Evolutionary conservation across 2,888 invertebrate genomes (phyloP).

Genomic region (Pilophorus perplexus): DNA sequence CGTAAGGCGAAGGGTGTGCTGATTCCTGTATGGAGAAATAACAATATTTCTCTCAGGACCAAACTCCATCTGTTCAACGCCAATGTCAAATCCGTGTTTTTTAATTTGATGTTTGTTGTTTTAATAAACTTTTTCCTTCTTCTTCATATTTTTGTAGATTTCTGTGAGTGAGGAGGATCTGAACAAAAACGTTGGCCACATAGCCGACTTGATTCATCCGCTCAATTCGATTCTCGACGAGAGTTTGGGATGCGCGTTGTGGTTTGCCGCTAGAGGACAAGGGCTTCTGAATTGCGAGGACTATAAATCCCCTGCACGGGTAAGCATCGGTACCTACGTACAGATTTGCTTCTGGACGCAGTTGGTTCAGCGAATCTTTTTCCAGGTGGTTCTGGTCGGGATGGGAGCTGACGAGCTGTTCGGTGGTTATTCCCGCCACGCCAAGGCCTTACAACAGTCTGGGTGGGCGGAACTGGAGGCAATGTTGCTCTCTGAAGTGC

Average conservation of each 20-base stretch:
- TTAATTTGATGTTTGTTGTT: too few relatives aligned
- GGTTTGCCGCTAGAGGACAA: constrained; percentile 86
- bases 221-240: constrained; percentile 88
- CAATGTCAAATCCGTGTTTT: too few relatives aligned
- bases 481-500: constrained; percentile 75
- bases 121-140: too few relatives aligned
- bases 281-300: constrained; percentile 53
- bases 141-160: constrained; percentile 53
- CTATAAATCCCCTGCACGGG: constrained; percentile 64
- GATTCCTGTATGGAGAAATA: too few relatives aligned
- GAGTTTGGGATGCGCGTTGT: constrained; percentile 90
- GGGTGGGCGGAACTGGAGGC: constrained; percentile 58
- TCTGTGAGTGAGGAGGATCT: constrained; percentile 70
- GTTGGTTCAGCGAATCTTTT: constrained; percentile 28
- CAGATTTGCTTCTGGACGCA: background rate
- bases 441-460: constrained; percentile 64
- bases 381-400: constrained; percentile 76
- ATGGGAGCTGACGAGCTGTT: constrained; percentile 97
- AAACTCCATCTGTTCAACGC: too few relatives aligned
- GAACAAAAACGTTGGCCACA: constrained; percentile 56
- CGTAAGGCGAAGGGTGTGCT: too few relatives aligned
- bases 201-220: constrained; percentile 81
- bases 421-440: constrained; percentile 89
- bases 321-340: too few relatives aligned
- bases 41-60: too few relatives aligned